Evolutionary conservation across 2,888 invertebrate genomes (phyloP).

Genomic region (Andrena fulva): DNA sequence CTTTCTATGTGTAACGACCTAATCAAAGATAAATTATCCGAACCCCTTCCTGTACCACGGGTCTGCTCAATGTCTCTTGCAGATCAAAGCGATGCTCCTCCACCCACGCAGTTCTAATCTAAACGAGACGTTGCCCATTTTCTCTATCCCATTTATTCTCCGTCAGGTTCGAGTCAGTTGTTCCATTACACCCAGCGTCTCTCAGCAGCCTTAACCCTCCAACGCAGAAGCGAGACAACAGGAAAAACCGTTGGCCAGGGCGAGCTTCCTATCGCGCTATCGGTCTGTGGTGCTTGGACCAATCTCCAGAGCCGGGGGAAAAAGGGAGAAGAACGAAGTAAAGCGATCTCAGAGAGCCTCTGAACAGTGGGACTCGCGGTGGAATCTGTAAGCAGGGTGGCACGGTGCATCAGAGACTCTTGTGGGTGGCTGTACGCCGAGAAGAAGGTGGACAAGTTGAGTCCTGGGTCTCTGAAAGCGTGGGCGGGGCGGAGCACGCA

Average conservation of each 20-base stretch:
- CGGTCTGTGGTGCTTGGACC: neutral
- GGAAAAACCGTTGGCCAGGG: neutral
- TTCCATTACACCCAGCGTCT: neutral
- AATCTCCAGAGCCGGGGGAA: neutral
- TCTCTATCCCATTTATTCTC: conserved; percentile 17
- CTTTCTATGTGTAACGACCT: too few relatives aligned
- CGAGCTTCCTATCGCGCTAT: conserved; percentile 1
- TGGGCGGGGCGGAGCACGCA: conserved; percentile 85
- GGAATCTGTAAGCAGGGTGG: conserved; percentile 56
- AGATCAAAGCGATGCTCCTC: conserved; percentile 15
- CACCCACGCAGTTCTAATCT: conserved; percentile 25
- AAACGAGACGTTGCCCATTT: conserved; percentile 27
- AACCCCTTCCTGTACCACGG: neutral
- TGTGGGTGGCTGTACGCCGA: conserved; percentile 80
- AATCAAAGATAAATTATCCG: conserved; percentile 6
- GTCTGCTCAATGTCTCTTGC: neutral
- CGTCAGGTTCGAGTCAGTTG: conserved; percentile 20
- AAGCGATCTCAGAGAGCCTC: neutral
- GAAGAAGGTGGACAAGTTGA: conserved; percentile 84
- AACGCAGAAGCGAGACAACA: conserved; percentile 3
- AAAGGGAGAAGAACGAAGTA: neutral
- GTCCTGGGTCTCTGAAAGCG: conserved; percentile 84
- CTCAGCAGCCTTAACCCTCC: neutral
- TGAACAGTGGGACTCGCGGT: neutral
- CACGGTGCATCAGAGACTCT: conserved; percentile 71